These are phyloP conservation scores for Alectoris magna DNA, from an alignment of 2,797 vertebrate genomes.

Conservation along the genomic window DNA sequence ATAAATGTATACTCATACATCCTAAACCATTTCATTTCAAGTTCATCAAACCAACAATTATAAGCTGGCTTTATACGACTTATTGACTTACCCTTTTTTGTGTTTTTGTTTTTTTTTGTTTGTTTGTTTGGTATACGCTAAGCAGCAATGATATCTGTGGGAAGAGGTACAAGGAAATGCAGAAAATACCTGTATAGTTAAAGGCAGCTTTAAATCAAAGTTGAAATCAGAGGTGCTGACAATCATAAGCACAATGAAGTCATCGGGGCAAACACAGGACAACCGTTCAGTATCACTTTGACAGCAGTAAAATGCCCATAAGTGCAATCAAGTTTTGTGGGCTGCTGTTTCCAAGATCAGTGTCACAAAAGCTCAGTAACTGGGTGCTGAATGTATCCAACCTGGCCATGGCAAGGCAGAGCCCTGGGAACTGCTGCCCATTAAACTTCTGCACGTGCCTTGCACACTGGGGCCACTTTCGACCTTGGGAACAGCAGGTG, in stretches of 20 bases:
- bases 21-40: background rate
- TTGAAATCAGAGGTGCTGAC: background rate
- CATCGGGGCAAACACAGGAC: constrained; percentile 11
- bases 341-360: background rate
- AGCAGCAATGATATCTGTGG: background rate
- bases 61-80: background rate
- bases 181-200: background rate
- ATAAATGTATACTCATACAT: background rate
- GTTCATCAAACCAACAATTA: background rate
- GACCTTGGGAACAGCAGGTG: constrained; percentile 35
- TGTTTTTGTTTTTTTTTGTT: background rate
- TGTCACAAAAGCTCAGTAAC: background rate
- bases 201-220: background rate
- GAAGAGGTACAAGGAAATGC: background rate
- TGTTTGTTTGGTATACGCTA: background rate
- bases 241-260: constrained; percentile 30
- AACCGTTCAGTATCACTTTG: constrained; percentile 21
- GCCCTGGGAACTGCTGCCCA: background rate
- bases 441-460: background rate
- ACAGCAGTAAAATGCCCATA: constrained; percentile 31
- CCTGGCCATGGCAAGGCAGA: background rate
- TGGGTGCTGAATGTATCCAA: background rate
- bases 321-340: constrained; percentile 30
- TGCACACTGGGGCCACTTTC: background rate
- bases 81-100: too few species aligned